phyloP scores from a whole-genome alignment of 2,888 invertebrate species.

The Dryobota labecula region DNA sequence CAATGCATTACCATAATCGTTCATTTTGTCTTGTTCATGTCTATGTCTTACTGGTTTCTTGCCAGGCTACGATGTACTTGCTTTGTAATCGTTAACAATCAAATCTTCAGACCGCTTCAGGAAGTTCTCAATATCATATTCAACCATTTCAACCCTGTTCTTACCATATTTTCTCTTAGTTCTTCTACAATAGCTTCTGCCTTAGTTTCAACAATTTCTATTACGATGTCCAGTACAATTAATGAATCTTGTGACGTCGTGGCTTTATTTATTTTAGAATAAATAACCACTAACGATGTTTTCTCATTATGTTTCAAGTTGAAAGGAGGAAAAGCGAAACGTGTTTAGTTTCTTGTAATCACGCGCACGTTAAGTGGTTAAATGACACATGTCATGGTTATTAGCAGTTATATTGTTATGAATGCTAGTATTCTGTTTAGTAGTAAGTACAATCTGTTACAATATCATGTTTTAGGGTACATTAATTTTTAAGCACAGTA shows the following conservation, averaged over 20 bases:
- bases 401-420: slow-evolving; percentile 23
- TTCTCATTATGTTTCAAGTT: slow-evolving; percentile 13
- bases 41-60: neutral
- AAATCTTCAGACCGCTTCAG: neutral
- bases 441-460: too few relatives aligned
- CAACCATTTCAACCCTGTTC: neutral
- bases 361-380: slow-evolving; percentile 34
- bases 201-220: neutral
- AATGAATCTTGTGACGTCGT: neutral
- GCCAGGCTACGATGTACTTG: neutral
- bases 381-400: slow-evolving; percentile 24
- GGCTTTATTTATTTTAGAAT: slow-evolving; percentile 8
- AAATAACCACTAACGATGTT: slow-evolving; percentile 25
- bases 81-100: neutral
- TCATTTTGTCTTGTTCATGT: neutral
- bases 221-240: neutral
- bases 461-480: neutral
- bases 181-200: neutral
- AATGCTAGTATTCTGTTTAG: neutral
- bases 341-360: slow-evolving; percentile 34
- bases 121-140: neutral
- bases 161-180: neutral
- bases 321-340: slow-evolving; percentile 42
- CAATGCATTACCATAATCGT: slow-evolving; percentile 19
- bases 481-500: neutral